A percentile compares a stretch with the other conserved stretches of the same genome.
These are phyloP conservation scores for Lasaia peninsularis DNA, from an alignment of 1,140 invertebrate genomes.

Conservation along the genomic window DNA sequence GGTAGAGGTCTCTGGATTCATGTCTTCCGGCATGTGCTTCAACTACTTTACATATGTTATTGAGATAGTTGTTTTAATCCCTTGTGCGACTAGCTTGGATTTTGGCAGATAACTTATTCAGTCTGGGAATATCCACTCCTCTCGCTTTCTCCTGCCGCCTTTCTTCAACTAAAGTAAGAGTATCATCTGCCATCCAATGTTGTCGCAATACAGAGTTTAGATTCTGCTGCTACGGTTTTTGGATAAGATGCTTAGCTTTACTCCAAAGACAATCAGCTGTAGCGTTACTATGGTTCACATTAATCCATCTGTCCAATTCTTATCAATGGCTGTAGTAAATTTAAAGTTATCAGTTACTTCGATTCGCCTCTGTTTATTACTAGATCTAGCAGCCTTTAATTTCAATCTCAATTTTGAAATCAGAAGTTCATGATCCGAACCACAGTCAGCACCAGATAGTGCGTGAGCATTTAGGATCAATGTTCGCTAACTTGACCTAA, in stretches of 20 bases:
- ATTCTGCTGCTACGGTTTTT: not conserved
- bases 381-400: too few species aligned
- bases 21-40: not conserved
- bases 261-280: not conserved
- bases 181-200: not conserved
- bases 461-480: conserved; percentile 16
- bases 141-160: not conserved
- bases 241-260: not conserved
- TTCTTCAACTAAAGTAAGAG: too few species aligned
- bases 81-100: conserved; percentile 15
- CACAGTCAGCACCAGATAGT: conserved; percentile 19
- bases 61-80: too few species aligned
- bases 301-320: not conserved
- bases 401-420: conserved; percentile 11
- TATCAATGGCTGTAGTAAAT: too few species aligned
- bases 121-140: not conserved
- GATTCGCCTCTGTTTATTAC: too few species aligned
- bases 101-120: not conserved
- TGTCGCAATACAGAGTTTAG: not conserved
- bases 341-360: too few species aligned
- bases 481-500: conserved; percentile 15
- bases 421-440: conserved; percentile 21
- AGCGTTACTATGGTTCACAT: not conserved
- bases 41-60: not conserved
- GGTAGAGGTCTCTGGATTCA: not conserved